A percentile compares a stretch with the other conserved stretches of the same genome.
phyloP scores from a whole-genome alignment of 30 jellyfish, hydroid and myxozoan species.

The Clytia hemisphaerica region DNA sequence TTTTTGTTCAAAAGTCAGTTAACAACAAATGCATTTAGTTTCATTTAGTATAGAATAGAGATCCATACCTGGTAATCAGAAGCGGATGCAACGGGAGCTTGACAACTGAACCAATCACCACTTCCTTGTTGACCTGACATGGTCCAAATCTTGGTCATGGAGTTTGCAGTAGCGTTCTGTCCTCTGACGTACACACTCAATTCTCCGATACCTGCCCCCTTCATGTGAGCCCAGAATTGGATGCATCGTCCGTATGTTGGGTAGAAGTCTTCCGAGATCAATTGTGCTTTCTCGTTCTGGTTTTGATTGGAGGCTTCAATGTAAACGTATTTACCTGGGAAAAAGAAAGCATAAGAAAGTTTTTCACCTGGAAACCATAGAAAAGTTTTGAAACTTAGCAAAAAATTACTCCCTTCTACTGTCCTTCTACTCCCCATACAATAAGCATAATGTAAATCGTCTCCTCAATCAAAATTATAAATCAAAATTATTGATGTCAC shows the following conservation, averaged over 20 bases:
- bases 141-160: constrained; percentile 70
- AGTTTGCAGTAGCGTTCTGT: constrained; percentile 75
- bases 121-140: constrained; percentile 77
- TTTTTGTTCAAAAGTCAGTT: neutral
- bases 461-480: neutral
- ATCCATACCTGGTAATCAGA: constrained; percentile 88
- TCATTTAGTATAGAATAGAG: no score
- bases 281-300: constrained; percentile 77
- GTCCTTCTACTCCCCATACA: no score
- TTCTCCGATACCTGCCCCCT: constrained; percentile 79
- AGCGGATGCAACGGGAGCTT: constrained; percentile 80
- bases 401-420: no score
- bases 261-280: constrained; percentile 75
- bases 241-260: constrained; percentile 94
- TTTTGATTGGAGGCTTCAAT: constrained; percentile 78
- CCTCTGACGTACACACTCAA: constrained; percentile 58
- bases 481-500: no score
- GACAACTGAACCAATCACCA: constrained; percentile 69
- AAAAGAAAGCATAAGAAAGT: neutral
- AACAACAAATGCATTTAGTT: neutral
- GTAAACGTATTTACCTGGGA: constrained; percentile 66
- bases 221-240: constrained; percentile 94
- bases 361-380: neutral
- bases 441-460: neutral
- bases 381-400: neutral